Evolutionary conservation across 2,797 vertebrate genomes (phyloP).

Genomic region (Sebastes vulpes): DNA sequence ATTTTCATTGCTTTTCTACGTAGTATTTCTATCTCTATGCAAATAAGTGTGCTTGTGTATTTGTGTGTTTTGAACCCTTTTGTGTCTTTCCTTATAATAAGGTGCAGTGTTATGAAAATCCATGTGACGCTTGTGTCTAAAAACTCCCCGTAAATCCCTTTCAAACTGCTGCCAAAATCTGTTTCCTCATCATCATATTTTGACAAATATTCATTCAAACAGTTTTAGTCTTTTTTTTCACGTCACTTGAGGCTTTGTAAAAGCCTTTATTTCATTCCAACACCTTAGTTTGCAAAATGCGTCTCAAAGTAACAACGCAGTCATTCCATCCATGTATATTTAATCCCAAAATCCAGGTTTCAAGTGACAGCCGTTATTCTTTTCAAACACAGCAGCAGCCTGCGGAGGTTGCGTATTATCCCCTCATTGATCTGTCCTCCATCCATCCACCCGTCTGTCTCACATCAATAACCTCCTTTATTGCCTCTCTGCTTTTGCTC

Average conservation of each 20-base stretch:
- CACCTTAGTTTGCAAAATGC: slow-evolving; percentile 8
- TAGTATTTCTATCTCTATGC: not conserved
- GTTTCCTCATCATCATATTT: slow-evolving; percentile 21
- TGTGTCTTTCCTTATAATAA: slow-evolving; percentile 2
- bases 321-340: slow-evolving; percentile 22
- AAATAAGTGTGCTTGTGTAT: not conserved
- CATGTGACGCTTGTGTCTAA: slow-evolving; percentile 2
- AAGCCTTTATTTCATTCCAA: slow-evolving; percentile 23
- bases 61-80: slow-evolving; percentile 11
- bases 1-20: not conserved
- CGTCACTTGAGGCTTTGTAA: slow-evolving; percentile 33
- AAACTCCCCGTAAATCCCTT: slow-evolving; percentile 25
- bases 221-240: slow-evolving; percentile 12
- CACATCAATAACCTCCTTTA: slow-evolving; percentile 48
- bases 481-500: slow-evolving; percentile 23
- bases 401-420: slow-evolving; percentile 20
- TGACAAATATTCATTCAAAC: slow-evolving; percentile 39
- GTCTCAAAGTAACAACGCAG: slow-evolving; percentile 23
- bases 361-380: slow-evolving; percentile 34
- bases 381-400: slow-evolving; percentile 19
- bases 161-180: slow-evolving; percentile 2
- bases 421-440: slow-evolving; percentile 28
- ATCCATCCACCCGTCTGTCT: slow-evolving; percentile 16
- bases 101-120: slow-evolving; percentile 25
- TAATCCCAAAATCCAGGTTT: slow-evolving; percentile 44